A percentile compares a stretch with the other conserved stretches of the same genome.
These are phyloP conservation scores for Petrocephalus sullivani DNA, from an alignment of 2,797 vertebrate genomes.

Conservation along the genomic window DNA sequence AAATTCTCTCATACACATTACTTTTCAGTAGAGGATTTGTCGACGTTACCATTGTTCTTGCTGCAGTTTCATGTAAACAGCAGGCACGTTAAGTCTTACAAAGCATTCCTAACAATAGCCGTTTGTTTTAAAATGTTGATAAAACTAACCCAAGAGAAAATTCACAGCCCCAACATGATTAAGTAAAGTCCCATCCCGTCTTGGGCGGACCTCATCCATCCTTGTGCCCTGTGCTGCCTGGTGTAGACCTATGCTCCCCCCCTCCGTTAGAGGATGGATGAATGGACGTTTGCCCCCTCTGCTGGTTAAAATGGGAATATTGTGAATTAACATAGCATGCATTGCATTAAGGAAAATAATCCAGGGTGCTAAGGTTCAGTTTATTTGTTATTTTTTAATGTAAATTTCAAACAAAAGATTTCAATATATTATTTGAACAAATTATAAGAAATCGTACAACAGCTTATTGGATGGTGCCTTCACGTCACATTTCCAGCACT, in stretches of 20 bases:
- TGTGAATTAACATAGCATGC: not conserved
- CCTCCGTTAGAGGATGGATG: not conserved
- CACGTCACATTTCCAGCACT: not conserved
- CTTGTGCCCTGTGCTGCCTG: not conserved
- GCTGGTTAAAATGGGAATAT: conserved; percentile 34
- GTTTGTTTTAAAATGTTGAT: not conserved
- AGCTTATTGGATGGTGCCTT: not conserved
- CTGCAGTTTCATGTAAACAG: not conserved
- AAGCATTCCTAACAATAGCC: not conserved
- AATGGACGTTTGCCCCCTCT: conserved; percentile 37
- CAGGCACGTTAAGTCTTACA: not conserved
- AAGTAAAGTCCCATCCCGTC: not conserved
- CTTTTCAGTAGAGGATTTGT: not conserved
- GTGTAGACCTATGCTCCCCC: not conserved
- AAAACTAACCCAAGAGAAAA: not conserved
- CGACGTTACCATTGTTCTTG: not conserved
- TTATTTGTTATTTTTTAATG: not conserved
- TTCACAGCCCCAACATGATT: not conserved
- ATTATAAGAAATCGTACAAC: not conserved
- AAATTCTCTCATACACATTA: not conserved
- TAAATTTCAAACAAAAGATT: not conserved
- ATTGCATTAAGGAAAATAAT: not conserved
- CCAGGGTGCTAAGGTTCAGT: not conserved
- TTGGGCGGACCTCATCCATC: not conserved
- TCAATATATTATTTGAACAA: not conserved